These are phyloP conservation scores for Nineta flava DNA, from an alignment of 2,888 invertebrate species.

Conservation along the genomic window DNA sequence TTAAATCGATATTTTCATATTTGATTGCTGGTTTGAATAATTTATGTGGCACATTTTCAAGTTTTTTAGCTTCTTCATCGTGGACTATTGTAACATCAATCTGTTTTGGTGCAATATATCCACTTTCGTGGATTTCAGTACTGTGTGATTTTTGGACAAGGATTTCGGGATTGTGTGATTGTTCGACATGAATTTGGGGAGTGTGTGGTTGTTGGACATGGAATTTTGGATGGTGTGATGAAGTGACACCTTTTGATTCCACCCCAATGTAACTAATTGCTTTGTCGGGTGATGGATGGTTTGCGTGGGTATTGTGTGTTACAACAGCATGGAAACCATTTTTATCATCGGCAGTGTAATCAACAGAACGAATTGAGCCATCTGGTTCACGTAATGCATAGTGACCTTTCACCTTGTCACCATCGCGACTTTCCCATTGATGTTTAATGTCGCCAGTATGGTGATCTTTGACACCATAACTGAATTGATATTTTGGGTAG, in stretches of 20 bases:
- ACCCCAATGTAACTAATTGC: not conserved
- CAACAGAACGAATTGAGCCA: constrained; percentile 4
- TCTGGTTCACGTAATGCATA: constrained; percentile 6
- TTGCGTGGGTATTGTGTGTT: not conserved
- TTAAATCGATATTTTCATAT: not conserved
- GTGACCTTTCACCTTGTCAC: constrained; percentile 7
- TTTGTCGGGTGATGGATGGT: constrained; percentile 2
- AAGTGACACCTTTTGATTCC: not conserved
- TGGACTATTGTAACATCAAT: constrained; percentile 1
- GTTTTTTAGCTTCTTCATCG: not conserved
- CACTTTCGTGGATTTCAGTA: not conserved
- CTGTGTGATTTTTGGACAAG: too few species aligned
- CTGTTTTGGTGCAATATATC: not conserved
- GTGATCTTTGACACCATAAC: constrained; percentile 5
- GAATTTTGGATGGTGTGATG: too few species aligned
- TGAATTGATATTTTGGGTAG: constrained; percentile 2
- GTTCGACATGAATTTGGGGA: too few species aligned
- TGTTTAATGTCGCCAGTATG: constrained; percentile 7
- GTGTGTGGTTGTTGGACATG: too few species aligned
- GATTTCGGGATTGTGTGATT: too few species aligned
- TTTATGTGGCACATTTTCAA: not conserved
- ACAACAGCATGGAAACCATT: constrained; percentile 6
- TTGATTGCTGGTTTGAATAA: not conserved
- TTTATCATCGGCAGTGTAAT: constrained; percentile 7
- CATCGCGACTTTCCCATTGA: constrained; percentile 6